Evolutionary conservation across 2,888 invertebrate genomes (phyloP), one percentile per base, ranked within the genome.

Genomic region (Eilema caniola): DNA sequence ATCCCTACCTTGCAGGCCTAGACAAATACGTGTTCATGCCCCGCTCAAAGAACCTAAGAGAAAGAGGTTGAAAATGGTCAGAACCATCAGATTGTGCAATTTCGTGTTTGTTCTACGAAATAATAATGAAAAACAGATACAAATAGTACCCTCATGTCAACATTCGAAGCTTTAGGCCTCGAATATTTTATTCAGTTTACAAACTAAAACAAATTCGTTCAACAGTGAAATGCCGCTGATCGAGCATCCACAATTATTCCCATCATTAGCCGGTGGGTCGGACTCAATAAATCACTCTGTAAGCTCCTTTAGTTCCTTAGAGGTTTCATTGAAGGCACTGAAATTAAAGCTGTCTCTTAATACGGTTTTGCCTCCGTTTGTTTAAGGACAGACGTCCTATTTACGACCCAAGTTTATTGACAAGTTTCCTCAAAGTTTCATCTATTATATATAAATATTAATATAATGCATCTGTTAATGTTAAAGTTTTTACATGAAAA

Each of bases 391-490:
- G 70, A 60, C 63, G 56, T 62, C 59, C 53, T 69, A 73, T 79
- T 79, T 72, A 70, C 62, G 67, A 67, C n/a, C 67, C 33, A 75
- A 76, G 69, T 78, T 74, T 74, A 79, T 71, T 76, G 72, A 67
- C 69, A 76, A 76, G 71, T 71, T 73, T 62, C 24, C 33, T 57
- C 66, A 57, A 73, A 75, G 72, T 79, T 77, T 67, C 56, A n/a
- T n/a, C n/a, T n/a, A n/a, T n/a, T n/a, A n/a, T n/a, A n/a, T n/a
- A n/a, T n/a, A n/a, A n/a, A n/a, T n/a, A n/a, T n/a, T n/a, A n/a
- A n/a, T n/a, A 62, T 72, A 64, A 66, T 73, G 53, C 62, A 73
- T 61, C 57, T 60, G 59, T 68, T 74, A 72, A 70, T 72, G 71
- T 68, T 53, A 37, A 70, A 73, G 71, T 71, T 71, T 71, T 60